Base-by-base conservation (phyloP, 2,888 invertebrate genomes). In the Brenthis ino region DNA sequence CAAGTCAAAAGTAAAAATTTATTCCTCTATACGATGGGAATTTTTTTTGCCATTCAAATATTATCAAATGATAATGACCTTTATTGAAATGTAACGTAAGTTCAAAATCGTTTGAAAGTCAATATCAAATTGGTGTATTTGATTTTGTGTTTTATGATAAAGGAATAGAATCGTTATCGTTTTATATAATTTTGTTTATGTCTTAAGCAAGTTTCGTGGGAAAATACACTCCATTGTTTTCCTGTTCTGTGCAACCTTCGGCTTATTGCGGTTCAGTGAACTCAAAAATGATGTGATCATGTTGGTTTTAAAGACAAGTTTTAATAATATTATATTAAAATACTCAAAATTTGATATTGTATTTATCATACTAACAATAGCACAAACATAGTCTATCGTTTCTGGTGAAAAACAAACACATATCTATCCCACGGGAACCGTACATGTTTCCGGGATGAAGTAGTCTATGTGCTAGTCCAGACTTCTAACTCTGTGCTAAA, bases 141-240 rank as follows among this genome's bases (percentile, higher is more conserved):
- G 51, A 64, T 47, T 68, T 68, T 68, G 20, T 20, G 33, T 64
- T 37, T 20, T 64, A 57, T 33, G n/a, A 37, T 57, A 51, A 33
- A 28, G 43, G 20, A 24, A 54, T 53, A 63, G 53, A 63, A 47
- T 53, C 24, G 28, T 67, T 65, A 65, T 58, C 37, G 56, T 54
- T 53, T 57, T 48, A 53, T 68, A 70, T 74, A 47, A 47, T 68
- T 57, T 47, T 68, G 73, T 67, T 71, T 72, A 68, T 71, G 72
- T 77, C 68, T 79, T 75, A 75, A 65, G 79, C 76, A 82, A 83
- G 79, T 79, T 79, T 82, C 64, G 86, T 89, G 89, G 83, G 89
- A 90, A 85, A 79, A 77, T 80, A 76, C 75, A 71, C 64, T 74
- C 81, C 79, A 88, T 89, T 88, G 88, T 89, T 82, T 83, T 80